Base-by-base conservation (phyloP, 1,140 invertebrate genomes). In the Nephila pilipes region DNA sequence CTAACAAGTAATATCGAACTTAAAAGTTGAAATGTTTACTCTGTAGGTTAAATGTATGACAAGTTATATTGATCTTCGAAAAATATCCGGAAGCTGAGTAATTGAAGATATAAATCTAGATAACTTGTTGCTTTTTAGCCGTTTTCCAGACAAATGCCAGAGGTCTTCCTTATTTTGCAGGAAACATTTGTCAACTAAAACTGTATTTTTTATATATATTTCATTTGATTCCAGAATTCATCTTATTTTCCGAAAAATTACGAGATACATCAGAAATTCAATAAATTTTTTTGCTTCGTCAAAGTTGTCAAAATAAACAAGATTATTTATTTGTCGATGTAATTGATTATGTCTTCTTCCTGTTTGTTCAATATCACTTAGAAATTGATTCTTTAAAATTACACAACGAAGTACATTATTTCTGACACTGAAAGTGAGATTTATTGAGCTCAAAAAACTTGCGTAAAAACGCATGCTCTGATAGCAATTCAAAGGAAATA, bases 141-240 rank as follows among this genome's bases (percentile, higher is more conserved):
- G 36, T 32, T 54, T 54, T 57, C 16, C 81, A 83, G 81, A 57
- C 54, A 57, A 83, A 83, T 83, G 81, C 54, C 81, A 83, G 54
- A 83, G 25, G 54, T 55, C n/a, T 57, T 83, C 54, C 81, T 83
- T 32, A 83, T 83, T 57, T 83, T 83, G 81, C 81, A 83, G 81
- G 81, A 83, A 83, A 54, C 46, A 54, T n/a, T 83, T 18, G 54
- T 83, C 22, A 83, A 10, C 38, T 5, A 54, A 83, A 32, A 32
- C 32, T 75, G 8, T 75, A 18, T 60, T 38, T 79, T 25, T 57
- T 83, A 55, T 57, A 55, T 83, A 22, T 83, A 32, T 55, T 83
- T 83, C 81, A 32, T 2, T 83, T 32, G 81, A 25, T 20, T 57
- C 38, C 54, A 83, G 46, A 25, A 83, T 83, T 55, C 36, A 32